Percentiles rank a stretch among this genome's conserved stretches.
Evolutionary conservation across 2,888 invertebrate genomes (phyloP).

Genomic region (Nomada goodeniana): DNA sequence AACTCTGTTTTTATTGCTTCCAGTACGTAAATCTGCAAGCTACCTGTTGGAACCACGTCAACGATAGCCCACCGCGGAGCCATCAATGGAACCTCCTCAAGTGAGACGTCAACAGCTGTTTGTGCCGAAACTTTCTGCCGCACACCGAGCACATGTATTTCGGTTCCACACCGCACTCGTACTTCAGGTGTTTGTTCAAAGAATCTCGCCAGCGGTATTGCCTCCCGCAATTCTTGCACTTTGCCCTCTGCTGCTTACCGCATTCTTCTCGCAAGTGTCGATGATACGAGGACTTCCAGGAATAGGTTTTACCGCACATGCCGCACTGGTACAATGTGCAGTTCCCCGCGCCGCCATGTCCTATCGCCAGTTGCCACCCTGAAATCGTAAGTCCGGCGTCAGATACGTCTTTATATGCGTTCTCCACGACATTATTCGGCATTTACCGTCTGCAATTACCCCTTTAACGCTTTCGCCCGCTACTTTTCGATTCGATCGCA

Average conservation of each 20-base stretch:
- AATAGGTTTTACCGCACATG: slow-evolving; percentile 77
- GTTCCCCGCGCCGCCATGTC: neutral
- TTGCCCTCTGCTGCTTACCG: slow-evolving; percentile 71
- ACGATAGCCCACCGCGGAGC: too few relatives aligned
- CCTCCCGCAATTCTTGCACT: slow-evolving; percentile 57
- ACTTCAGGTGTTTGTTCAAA: slow-evolving; percentile 56
- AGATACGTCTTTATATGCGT: slow-evolving; percentile 9
- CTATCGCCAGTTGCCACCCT: slow-evolving; percentile 42
- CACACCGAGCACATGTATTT: slow-evolving; percentile 42
- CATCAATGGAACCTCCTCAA: slow-evolving; percentile 33
- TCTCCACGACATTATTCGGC: neutral
- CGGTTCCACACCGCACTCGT: slow-evolving; percentile 58
- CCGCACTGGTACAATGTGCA: slow-evolving; percentile 24
- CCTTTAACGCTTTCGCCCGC: neutral
- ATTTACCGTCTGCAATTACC: too few relatives aligned
- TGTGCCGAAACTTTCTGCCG: slow-evolving; percentile 63
- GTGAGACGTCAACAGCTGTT: slow-evolving; percentile 62
- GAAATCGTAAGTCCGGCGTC: slow-evolving; percentile 48
- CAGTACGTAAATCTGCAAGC: neutral
- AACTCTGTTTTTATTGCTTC: slow-evolving; percentile 23
- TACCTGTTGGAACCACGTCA: neutral
- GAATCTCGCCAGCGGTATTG: slow-evolving; percentile 54
- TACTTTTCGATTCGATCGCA: neutral
- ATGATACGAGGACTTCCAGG: slow-evolving; percentile 75
- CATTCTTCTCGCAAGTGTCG: slow-evolving; percentile 78